phyloP scores from a whole-genome alignment of 2,888 invertebrate genomes.

The Calameuta filiformis region DNA sequence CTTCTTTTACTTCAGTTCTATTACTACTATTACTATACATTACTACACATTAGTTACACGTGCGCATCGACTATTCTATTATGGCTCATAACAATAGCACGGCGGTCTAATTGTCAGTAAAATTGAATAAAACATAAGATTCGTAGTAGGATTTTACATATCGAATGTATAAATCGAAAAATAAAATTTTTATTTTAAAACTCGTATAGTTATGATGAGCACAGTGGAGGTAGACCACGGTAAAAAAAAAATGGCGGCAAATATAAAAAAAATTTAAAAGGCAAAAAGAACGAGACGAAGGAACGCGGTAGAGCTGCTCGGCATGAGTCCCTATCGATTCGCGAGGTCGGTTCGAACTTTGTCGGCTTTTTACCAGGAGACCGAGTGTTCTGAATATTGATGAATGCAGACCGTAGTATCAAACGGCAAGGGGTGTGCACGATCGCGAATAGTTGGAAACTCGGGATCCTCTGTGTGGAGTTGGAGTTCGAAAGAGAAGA shows the following conservation, averaged over 20 bases:
- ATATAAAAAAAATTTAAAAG: neutral
- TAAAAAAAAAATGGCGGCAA: no score
- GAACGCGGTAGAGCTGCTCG: neutral
- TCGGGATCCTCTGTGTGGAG: conserved; percentile 3
- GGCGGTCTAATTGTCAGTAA: neutral
- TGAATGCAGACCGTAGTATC: neutral
- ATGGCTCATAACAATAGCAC: neutral
- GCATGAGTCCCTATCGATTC: neutral
- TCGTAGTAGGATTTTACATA: neutral
- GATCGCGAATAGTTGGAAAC: conserved; percentile 13
- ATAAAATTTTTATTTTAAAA: neutral
- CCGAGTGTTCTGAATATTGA: conserved; percentile 9
- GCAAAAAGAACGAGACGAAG: neutral
- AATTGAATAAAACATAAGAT: neutral
- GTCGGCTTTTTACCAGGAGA: neutral
- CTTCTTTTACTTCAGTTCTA: neutral
- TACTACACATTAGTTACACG: neutral
- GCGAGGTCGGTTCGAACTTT: neutral
- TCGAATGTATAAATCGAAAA: neutral
- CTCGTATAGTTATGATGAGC: neutral
- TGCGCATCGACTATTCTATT: neutral
- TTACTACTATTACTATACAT: no score
- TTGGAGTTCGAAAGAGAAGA: neutral
- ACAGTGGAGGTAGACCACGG: neutral
- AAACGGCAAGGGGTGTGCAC: neutral